A percentile compares a stretch with the other conserved stretches of the same genome.
These are phyloP conservation scores for Caenorhabditis briggsae DNA, from an alignment of 1,140 invertebrate species.

Conservation along the genomic window DNA sequence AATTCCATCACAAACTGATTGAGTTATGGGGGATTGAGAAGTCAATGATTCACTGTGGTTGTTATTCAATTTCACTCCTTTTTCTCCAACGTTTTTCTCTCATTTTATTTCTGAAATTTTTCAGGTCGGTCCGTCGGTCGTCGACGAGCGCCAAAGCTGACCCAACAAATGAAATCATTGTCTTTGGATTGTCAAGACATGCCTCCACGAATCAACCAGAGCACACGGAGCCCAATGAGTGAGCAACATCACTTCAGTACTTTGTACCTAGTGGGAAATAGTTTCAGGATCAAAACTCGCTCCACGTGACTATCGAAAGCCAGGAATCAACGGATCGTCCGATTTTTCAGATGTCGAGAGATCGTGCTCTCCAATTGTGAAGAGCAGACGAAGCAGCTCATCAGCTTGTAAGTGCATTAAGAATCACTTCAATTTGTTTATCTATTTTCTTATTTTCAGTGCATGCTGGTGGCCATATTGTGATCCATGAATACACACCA, in stretches of 20 bases:
- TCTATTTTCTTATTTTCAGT: conserved; percentile 57
- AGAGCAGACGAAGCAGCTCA: conserved; percentile 56
- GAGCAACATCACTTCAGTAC: background rate
- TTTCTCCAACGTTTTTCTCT: background rate
- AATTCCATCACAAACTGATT: background rate
- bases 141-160: conserved; percentile 74
- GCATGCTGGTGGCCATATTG: conserved; percentile 66
- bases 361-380: conserved; percentile 57
- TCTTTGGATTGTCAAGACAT: conserved; percentile 77
- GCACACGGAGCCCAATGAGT: conserved; percentile 58
- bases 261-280: background rate
- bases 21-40: background rate
- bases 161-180: conserved; percentile 77
- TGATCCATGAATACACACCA: conserved; percentile 75
- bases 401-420: conserved; percentile 1
- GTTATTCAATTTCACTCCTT: background rate
- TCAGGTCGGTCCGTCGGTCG: conserved; percentile 64
- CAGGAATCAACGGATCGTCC: conserved; percentile 50
- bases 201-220: conserved; percentile 72
- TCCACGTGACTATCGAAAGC: conserved; percentile 33
- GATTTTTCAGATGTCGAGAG: conserved; percentile 61
- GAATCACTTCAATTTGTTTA: conserved; percentile 11
- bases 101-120: conserved; percentile 31
- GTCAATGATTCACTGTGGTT: background rate
- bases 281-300: conserved; percentile 53